Evolutionary conservation across 2,113 vertebrate species (phyloP), one percentile per base, ranked within the genome.

Genomic region (Oryzias javanicus): DNA sequence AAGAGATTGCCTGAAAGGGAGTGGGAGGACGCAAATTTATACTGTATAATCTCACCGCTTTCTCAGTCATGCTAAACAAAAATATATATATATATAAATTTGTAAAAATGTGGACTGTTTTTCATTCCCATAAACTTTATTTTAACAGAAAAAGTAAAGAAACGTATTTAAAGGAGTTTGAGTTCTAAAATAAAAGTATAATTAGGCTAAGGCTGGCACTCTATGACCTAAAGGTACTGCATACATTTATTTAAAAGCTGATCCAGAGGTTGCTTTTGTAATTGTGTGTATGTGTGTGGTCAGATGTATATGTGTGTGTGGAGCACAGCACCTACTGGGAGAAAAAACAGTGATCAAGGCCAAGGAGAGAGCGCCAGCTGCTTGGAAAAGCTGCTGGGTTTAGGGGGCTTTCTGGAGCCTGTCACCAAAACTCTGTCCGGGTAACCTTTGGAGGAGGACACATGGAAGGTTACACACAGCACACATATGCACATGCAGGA

Each of bases 301-400:
- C 29, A n/a, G 14, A 47, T n/a, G 19, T 2, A n/a, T 57, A n/a
- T 57, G 57, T 58, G 41, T 55, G 42, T 25, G 24, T 52, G 40
- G 19, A 67, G 24, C 15, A 55, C 67, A 29, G 40, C 19, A 52
- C 52, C 63, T 48, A 55, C 49, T 50, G 77, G 52, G 65, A 74
- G 51, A 22, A 20, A 79, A 70, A 72, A 66, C 61, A 58, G 65
- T 52, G 79, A 74, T 77, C 73, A 68, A 78, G 81, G 79, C 84
- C 79, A 82, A 80, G 72, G 77, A 79, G 70, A 83, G 76, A 78
- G 70, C 76, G 79, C 69, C 85, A 87, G 81, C 83, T 83, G 82
- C 79, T 87, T 62, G 67, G 64, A 65, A 82, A 83, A 83, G 82
- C 85, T 82, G 72, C 74, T 74, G 79, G 83, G 72, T 87, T 83